Evolutionary conservation across 2,113 vertebrate species (phyloP), one percentile per base, ranked within the genome.

Genomic region (Vulpes ferrilata): DNA sequence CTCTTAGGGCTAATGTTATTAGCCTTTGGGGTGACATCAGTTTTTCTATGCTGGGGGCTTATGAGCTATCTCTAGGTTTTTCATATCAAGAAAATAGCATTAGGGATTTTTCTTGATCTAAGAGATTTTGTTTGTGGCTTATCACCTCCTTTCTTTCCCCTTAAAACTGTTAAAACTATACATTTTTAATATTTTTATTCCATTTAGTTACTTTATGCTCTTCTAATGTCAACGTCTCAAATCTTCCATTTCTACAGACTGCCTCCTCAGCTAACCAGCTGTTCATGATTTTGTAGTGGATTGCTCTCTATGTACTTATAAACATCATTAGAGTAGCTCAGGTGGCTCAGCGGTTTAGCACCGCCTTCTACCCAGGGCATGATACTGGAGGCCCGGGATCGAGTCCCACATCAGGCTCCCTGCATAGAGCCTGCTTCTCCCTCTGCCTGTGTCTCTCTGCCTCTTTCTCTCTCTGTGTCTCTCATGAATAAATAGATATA

Each of bases 1-100:
- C 48, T 88, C 59, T 74, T 76, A 93, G 69, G 57, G 35, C 20
- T 88, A 95, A 91, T 90, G 51, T 62, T 90, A 97, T 93, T 93
- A 60, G 74, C 43, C 79, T 97, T 93, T 25, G 11, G n/a, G 71
- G 11, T 95, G 79, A 94, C 84, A 74, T 93, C 51, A 81, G 32
- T 80, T 93, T 94, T 93, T 89, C 91, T 80, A 53, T 9, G 43
- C 53, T 25, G 25, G 59, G 59, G 20, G 43, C 35, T 95, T 90
- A 80, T 67, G 35, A 93, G 12, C 23, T 53, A 80, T 84, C 62
- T 95, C 62, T 48, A 7, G 38, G 27, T 76, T 12, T 88, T 90
- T 93, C 64, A 78, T 80, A 55, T 43, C 7, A 20, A 89, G 38
- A 20, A 96, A 43, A 27, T 92, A 88, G 59, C 43, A 88, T 16